A percentile compares a stretch with the other conserved stretches of the same genome.
Evolutionary conservation across 2,888 invertebrate species (phyloP).

Genomic region (Cremastinae sp.): DNA sequence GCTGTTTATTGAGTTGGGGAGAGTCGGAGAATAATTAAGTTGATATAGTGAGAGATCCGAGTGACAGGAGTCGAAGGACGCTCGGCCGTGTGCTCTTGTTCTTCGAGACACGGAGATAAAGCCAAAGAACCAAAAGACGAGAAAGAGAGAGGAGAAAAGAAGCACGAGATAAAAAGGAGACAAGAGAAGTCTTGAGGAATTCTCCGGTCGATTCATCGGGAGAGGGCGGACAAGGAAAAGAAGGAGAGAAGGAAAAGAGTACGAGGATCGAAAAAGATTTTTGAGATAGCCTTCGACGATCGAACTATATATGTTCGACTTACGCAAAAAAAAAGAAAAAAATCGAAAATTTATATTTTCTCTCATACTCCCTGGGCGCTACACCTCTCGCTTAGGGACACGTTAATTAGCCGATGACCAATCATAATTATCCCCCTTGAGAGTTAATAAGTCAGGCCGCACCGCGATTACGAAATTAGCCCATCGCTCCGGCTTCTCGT

Average conservation of each 20-base stretch:
- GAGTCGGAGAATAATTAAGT: conserved; percentile 51
- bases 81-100: conserved; percentile 9
- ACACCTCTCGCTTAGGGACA: conserved; percentile 60
- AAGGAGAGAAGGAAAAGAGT: conserved; percentile 39
- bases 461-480: conserved; percentile 66
- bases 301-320: neutral
- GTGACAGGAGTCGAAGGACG: conserved; percentile 40
- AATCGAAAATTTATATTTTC: conserved; percentile 21
- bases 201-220: conserved; percentile 22
- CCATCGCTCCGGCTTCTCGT: conserved; percentile 49
- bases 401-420: conserved; percentile 71
- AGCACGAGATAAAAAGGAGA: neutral
- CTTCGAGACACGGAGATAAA: conserved; percentile 20
- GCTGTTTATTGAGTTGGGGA: conserved; percentile 46
- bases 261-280: conserved; percentile 49
- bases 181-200: conserved; percentile 40
- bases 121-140: neutral
- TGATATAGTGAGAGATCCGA: conserved; percentile 36
- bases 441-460: conserved; percentile 69
- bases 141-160: too few relatives aligned
- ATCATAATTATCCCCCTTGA: conserved; percentile 70
- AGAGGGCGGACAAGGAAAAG: conserved; percentile 50
- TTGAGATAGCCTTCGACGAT: conserved; percentile 21
- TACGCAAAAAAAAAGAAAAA: neutral
- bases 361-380: conserved; percentile 36